Percentiles rank a stretch among this genome's conserved stretches.
These are phyloP conservation scores for Mionectes macconnelli DNA, from an alignment of 2,113 vertebrate species.

Conservation along the genomic window DNA sequence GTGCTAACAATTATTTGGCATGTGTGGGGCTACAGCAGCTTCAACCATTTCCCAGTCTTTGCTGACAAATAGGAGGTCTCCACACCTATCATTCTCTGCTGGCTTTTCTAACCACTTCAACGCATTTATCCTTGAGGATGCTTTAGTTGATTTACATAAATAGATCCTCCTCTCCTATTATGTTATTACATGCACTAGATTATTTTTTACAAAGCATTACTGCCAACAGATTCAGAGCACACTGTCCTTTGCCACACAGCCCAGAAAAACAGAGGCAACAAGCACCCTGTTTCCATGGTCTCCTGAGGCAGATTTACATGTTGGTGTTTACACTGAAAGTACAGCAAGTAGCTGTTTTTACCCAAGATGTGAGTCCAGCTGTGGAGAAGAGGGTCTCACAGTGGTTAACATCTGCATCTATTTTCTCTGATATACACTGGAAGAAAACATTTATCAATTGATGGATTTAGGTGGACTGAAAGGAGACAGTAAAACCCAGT, in stretches of 20 bases:
- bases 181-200: not conserved
- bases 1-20: not conserved
- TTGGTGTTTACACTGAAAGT: not conserved
- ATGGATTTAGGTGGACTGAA: not conserved
- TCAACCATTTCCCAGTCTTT: not conserved
- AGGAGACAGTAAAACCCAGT: not conserved
- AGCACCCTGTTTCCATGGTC: not conserved
- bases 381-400: not conserved
- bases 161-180: not conserved
- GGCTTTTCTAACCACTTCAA: not conserved
- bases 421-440: not conserved
- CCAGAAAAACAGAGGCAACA: not conserved
- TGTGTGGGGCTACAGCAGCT: not conserved
- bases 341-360: not conserved
- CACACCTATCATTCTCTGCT: not conserved
- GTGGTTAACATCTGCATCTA: not conserved
- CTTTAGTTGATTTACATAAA: slow-evolving; percentile 14
- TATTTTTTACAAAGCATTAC: not conserved
- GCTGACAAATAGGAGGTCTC: not conserved
- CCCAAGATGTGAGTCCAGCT: not conserved
- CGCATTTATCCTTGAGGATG: not conserved
- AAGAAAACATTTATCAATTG: not conserved
- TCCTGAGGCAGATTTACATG: not conserved
- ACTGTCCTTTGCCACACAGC: not conserved
- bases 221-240: not conserved